These are phyloP conservation scores for Manduca sexta DNA, from an alignment of 1,140 invertebrate species.

Conservation along the genomic window DNA sequence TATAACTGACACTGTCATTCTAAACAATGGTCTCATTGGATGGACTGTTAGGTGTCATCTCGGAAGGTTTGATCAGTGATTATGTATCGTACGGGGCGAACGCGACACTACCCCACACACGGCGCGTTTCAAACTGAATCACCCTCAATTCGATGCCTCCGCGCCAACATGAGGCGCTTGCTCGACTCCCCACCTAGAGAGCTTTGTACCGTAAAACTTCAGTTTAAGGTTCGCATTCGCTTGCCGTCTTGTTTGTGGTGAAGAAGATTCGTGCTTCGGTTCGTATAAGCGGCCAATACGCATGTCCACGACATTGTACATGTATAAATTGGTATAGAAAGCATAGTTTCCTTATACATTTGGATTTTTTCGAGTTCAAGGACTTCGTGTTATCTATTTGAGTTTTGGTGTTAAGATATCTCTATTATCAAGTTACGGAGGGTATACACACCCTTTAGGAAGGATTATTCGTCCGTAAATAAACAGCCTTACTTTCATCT, in stretches of 20 bases:
- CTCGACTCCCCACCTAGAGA: slow-evolving; percentile 27
- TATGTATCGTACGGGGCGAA: slow-evolving; percentile 47
- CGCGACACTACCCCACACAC: slow-evolving; percentile 53
- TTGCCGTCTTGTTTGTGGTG: slow-evolving; percentile 28
- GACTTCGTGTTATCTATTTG: slow-evolving; percentile 56
- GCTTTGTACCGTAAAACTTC: slow-evolving; percentile 24
- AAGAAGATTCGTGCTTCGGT: slow-evolving; percentile 65
- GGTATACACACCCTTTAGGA: too few relatives aligned
- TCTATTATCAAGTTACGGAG: slow-evolving; percentile 20
- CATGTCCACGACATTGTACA: slow-evolving; percentile 66
- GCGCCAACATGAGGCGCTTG: slow-evolving; percentile 69
- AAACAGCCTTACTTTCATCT: too few relatives aligned
- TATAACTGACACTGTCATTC: slow-evolving; percentile 26
- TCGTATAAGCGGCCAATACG: slow-evolving; percentile 67
- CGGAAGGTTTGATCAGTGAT: slow-evolving; percentile 57
- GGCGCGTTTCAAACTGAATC: slow-evolving; percentile 66
- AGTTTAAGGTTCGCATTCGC: slow-evolving; percentile 34
- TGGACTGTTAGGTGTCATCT: slow-evolving; percentile 50
- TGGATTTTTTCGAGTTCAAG: slow-evolving; percentile 68
- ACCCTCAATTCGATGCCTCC: slow-evolving; percentile 66
- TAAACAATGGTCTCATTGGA: slow-evolving; percentile 34
- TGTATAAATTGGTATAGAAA: slow-evolving; percentile 58
- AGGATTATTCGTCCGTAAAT: too few relatives aligned
- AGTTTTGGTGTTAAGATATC: slow-evolving; percentile 29
- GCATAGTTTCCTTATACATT: slow-evolving; percentile 68